These are phyloP conservation scores for Tetropium fuscum DNA, from an alignment of 2,888 invertebrate species.

Conservation along the genomic window DNA sequence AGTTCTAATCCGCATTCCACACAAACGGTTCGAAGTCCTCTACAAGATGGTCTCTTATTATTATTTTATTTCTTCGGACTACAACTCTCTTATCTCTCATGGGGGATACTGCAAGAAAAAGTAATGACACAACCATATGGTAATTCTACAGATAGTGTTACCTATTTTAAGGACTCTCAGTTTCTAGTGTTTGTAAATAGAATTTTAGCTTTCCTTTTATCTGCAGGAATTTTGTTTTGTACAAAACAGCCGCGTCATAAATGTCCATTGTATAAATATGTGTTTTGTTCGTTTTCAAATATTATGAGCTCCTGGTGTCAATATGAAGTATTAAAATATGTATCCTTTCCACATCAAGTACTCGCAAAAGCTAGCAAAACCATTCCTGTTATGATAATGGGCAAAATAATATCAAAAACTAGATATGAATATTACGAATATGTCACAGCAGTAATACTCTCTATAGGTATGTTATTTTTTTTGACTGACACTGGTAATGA, in stretches of 20 bases:
- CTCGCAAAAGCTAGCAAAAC: conserved; percentile 98
- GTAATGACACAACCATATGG: conserved; percentile 91
- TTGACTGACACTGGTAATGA: conserved; percentile 83
- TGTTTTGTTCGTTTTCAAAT: conserved; percentile 96
- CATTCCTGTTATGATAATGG: conserved; percentile 99
- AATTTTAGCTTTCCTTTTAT: conserved; percentile 83
- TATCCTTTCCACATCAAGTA: conserved; percentile 98
- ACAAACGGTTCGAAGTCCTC: conserved; percentile 64
- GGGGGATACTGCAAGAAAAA: conserved; percentile 98
- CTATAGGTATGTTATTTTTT: conserved; percentile 93
- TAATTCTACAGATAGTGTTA: conserved; percentile 72
- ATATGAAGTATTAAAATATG: conserved; percentile 98
- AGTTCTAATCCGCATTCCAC: conserved; percentile 32
- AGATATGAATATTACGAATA: conserved; percentile 94
- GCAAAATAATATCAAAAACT: conserved; percentile 87
- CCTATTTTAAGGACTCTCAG: conserved; percentile 92
- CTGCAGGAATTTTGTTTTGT: conserved; percentile 73
- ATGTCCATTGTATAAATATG: conserved; percentile 94
- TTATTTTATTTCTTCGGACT: conserved; percentile 88
- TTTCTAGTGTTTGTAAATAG: conserved; percentile 97
- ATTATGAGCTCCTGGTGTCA: conserved; percentile 99
- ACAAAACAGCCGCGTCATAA: conserved; percentile 77
- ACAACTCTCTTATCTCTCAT: conserved; percentile 91
- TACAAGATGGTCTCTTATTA: conserved; percentile 73
- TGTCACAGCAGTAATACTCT: conserved; percentile 88